Conservation (phyloP, 2,888 invertebrate species). For the Conus canariensis region DNA sequence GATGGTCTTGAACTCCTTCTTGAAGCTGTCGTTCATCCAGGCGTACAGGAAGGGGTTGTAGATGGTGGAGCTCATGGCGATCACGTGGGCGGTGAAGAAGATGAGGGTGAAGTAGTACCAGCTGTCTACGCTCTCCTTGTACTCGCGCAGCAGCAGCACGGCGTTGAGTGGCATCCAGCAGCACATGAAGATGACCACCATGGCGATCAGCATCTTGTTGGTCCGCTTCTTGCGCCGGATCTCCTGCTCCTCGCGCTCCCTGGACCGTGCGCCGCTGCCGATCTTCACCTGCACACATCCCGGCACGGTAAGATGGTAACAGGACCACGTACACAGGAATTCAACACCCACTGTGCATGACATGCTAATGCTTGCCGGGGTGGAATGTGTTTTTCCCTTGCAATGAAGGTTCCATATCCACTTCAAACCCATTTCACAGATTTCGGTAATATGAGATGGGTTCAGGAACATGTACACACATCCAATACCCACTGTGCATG, state of each 20-base stretch:
- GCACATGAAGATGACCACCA: slow-evolving; percentile 95
- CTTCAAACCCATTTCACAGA: no score
- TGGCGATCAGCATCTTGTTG: slow-evolving; percentile 97
- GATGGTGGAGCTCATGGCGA: slow-evolving; percentile 96
- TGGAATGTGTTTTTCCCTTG: no score
- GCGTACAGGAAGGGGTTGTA: slow-evolving; percentile 97
- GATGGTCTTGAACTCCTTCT: slow-evolving; percentile 88
- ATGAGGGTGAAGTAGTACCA: slow-evolving; percentile 92
- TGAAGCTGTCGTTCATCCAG: slow-evolving; percentile 96
- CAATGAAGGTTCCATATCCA: no score
- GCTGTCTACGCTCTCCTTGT: slow-evolving; percentile 80
- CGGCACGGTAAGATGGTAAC: no score
- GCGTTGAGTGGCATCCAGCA: slow-evolving; percentile 91
- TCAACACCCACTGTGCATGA: no score
- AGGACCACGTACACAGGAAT: no score
- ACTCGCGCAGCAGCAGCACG: slow-evolving; percentile 86
- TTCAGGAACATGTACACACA: no score
- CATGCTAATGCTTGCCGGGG: background rate
- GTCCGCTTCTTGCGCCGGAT: slow-evolving; percentile 93
- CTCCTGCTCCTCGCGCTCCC: slow-evolving; percentile 93
- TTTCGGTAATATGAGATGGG: no score
- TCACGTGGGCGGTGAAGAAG: slow-evolving; percentile 92
- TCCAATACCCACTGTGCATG: no score
- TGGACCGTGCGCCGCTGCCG: slow-evolving; percentile 84
- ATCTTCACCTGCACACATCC: slow-evolving; percentile 84